Evolutionary conservation across 2,888 invertebrate genomes (phyloP), one percentile per base, ranked within the genome.

Genomic region (Clivina fossor): DNA sequence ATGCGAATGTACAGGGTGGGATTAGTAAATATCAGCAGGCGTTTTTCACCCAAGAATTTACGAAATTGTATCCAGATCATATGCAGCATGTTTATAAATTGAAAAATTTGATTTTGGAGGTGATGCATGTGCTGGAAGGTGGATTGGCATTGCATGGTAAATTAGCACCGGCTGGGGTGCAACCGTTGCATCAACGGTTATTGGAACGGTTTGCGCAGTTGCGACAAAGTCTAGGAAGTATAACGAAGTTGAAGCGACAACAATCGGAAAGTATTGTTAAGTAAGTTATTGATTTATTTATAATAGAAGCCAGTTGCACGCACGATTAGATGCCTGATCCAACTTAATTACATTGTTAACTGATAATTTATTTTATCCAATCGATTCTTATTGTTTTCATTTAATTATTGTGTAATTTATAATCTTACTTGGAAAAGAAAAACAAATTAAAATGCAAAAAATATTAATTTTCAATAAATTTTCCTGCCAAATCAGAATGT

Each of bases 1-100:
- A 96, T 74, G 95, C 97, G 0, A 94, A 93, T 67, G 96, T 97
- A 0, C 93, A 93, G 81, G 93, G 96, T 2, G 96, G 96, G 9
- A 88, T 94, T 57, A 86, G 90, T 41, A 97, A 95, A 71, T 97
- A 96, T 71, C 93, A 95, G 69, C 93, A 93, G 65, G 94, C 96
- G 0, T 97, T 97, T 74, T 86, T 96, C 59, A 86, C 86, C 0
- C 79, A 85, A 7, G 92, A 93, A 64, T 95, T 91, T 68, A 71
- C 81, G 0, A 75, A 77, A 56, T 72, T 78, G 46, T 79, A 80
- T 69, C 81, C 83, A 0, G 80, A 81, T 33, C 80, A 79, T 69
- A 73, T 79, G 54, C 74, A 76, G 2, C 77, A 81, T 65, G 79
- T 84, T 1, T 77, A 78, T 56, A n/a, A n/a, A n/a, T n/a, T n/a